These are phyloP conservation scores for Drusus annulatus DNA, from an alignment of 1,140 invertebrate genomes.

Conservation along the genomic window DNA sequence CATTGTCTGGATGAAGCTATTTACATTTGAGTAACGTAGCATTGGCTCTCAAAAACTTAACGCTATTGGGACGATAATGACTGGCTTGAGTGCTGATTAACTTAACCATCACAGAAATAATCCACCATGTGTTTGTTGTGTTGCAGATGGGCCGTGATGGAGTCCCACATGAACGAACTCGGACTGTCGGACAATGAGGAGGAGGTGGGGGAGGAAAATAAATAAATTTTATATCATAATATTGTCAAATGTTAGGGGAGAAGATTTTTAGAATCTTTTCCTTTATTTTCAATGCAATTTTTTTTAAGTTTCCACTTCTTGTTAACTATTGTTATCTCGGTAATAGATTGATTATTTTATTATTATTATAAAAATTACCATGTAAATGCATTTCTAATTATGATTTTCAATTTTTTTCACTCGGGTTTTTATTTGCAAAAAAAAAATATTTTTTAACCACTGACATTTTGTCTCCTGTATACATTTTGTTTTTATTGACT, in stretches of 20 bases:
- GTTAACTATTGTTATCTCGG: slow-evolving; percentile 41
- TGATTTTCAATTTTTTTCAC: slow-evolving; percentile 18
- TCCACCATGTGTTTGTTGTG: not conserved
- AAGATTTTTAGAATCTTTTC: slow-evolving; percentile 33
- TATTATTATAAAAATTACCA: slow-evolving; percentile 18
- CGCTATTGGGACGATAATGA: too few species aligned
- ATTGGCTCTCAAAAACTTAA: too few species aligned
- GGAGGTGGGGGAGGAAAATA: slow-evolving; percentile 41
- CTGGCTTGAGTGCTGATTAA: too few species aligned
- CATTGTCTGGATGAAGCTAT: too few species aligned
- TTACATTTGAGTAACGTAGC: too few species aligned
- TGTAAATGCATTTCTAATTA: slow-evolving; percentile 36
- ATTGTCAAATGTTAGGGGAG: slow-evolving; percentile 35
- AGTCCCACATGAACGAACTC: slow-evolving; percentile 51
- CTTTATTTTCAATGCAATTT: slow-evolving; percentile 21
- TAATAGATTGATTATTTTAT: slow-evolving; percentile 17
- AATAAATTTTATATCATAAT: slow-evolving; percentile 46
- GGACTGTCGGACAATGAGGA: slow-evolving; percentile 49
- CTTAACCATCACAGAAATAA: not conserved
- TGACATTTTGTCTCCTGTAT: slow-evolving; percentile 11
- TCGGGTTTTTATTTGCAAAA: not conserved
- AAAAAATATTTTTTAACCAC: slow-evolving; percentile 11
- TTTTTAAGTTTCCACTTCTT: slow-evolving; percentile 25
- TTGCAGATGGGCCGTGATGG: slow-evolving; percentile 52
- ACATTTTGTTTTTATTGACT: slow-evolving; percentile 17